Base-by-base conservation (phyloP, 2,113 vertebrate genomes). In the Lepisosteus osseus region DNA sequence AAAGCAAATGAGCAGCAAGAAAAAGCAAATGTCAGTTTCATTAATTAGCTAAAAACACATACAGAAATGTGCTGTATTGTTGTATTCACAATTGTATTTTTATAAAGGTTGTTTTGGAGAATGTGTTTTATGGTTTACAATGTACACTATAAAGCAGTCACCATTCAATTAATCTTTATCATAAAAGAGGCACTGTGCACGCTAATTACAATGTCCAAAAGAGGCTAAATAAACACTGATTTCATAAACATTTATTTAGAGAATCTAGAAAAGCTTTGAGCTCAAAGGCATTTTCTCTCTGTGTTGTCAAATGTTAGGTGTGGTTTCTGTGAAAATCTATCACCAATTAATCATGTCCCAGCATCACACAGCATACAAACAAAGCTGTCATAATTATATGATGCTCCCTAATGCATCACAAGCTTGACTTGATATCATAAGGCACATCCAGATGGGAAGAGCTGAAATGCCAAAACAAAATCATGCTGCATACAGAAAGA, bases 401-500 rank as follows among this genome's bases (percentile, higher is more conserved):
- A 72, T 79, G 75, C 75, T 77, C 62, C 56, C 56, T 79, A 72
- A 75, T 72, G 67, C 56, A 69, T 68, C 51, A 65, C 3, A 41
- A 61, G 69, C 55, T 57, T 72, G 41, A 1, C 9, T 14, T 43
- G 66, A 77, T 67, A 62, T 6, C 74, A 67, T 68, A 51, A 40
- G 55, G 47, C 13, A 73, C 13, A 17, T 42, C 9, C 62, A 15
- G 62, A 64, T 64, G 9, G 62, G 6, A 40, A 40, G 75, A 78
- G 78, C 77, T 68, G 77, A 41, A 15, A 61, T 42, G 43, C 59
- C 17, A 73, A 66, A 77, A 73, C 55, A 56, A 43, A 70, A 40
- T 69, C 14, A 44, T n/a, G 12, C 14, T 41, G 72, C 68, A 78
- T 70, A 14, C 71, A 69, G 74, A 17, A 59, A 59, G 12, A 65